These are phyloP conservation scores for Mormyrus proboscirostris DNA, from an alignment of 2,797 vertebrate species.

Conservation along the genomic window DNA sequence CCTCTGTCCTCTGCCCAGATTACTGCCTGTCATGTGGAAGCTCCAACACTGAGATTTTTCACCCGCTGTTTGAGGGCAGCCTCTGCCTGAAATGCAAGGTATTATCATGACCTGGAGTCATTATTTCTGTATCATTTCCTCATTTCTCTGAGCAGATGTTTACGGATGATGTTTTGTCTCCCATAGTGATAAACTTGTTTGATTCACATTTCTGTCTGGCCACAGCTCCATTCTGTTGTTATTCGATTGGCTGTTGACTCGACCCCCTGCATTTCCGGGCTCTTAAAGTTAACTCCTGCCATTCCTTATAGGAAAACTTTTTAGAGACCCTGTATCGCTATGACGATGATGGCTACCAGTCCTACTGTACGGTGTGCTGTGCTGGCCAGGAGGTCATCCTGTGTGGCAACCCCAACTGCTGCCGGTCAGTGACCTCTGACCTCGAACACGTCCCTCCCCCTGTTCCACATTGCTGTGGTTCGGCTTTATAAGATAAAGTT, in stretches of 20 bases:
- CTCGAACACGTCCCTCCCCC: neutral
- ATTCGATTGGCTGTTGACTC: neutral
- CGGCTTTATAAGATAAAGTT: neutral
- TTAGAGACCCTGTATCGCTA: conserved; percentile 65
- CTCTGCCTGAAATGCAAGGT: conserved; percentile 71
- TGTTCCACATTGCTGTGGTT: neutral
- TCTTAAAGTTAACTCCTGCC: neutral
- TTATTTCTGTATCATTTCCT: neutral
- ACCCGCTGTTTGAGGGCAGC: conserved; percentile 66
- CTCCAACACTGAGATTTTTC: conserved; percentile 44
- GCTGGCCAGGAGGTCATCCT: conserved; percentile 62
- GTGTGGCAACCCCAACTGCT: conserved; percentile 66
- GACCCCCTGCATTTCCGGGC: neutral
- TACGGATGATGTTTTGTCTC: neutral
- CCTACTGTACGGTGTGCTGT: conserved; percentile 70
- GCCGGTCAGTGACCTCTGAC: conserved; percentile 52
- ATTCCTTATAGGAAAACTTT: conserved; percentile 58
- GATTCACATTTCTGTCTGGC: neutral
- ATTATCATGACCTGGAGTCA: conserved; percentile 27
- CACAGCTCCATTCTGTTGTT: neutral
- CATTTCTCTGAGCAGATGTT: neutral
- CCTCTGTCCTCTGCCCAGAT: conserved; percentile 47
- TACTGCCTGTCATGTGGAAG: conserved; percentile 65
- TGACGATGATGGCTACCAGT: conserved; percentile 72
- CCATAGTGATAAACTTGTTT: neutral